Conservation (phyloP, 2,888 invertebrate species). For the Polyommatus icarus region DNA sequence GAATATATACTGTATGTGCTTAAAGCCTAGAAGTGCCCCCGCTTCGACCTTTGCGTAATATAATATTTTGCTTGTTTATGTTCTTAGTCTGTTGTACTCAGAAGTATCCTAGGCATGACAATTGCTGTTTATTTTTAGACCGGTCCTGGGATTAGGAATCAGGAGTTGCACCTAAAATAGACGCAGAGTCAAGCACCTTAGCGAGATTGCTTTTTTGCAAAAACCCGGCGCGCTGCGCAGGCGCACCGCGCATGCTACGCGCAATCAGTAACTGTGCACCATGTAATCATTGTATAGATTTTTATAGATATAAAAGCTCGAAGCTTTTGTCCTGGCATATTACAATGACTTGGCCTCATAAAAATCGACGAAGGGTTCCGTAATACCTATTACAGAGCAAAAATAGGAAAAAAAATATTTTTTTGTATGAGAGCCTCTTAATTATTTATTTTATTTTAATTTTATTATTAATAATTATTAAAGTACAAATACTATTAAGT, state of each 20-base stretch:
- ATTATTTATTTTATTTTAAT: no score
- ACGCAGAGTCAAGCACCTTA: slow-evolving; percentile 21
- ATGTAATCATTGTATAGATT: neutral
- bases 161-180: slow-evolving; percentile 16
- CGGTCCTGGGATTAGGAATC: neutral
- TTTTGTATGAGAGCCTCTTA: no score
- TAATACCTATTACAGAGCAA: neutral
- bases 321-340: no score
- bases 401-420: no score
- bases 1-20: no score
- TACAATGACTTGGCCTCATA: no score
- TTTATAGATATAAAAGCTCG: neutral
- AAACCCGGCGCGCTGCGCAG: neutral
- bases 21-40: no score
- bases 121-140: slow-evolving; percentile 12
- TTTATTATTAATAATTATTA: no score
- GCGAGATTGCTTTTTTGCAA: slow-evolving; percentile 9
- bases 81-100: neutral
- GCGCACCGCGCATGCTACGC: neutral
- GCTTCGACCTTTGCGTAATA: no score
- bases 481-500: no score
- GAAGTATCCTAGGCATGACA: neutral
- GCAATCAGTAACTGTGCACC: neutral
- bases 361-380: neutral
- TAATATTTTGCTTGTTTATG: neutral